These are phyloP conservation scores for Xestia xanthographa DNA, from an alignment of 2,888 invertebrate species.

Conservation along the genomic window DNA sequence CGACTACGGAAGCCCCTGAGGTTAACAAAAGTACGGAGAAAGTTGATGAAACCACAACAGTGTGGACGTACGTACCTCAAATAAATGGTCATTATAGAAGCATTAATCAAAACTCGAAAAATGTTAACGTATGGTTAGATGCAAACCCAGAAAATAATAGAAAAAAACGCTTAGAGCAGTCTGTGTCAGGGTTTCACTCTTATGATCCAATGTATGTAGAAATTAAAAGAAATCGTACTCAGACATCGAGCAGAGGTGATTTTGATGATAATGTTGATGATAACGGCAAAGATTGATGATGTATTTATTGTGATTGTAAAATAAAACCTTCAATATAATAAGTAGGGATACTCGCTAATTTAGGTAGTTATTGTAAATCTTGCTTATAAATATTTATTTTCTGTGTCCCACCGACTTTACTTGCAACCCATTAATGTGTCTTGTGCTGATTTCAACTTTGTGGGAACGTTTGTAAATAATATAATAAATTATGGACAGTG, in stretches of 20 bases:
- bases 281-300: conserved; percentile 29
- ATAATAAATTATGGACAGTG: conserved; percentile 22
- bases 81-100: conserved; percentile 86
- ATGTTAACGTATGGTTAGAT: conserved; percentile 69
- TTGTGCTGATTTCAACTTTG: conserved; percentile 60
- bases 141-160: conserved; percentile 77
- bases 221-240: conserved; percentile 81
- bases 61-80: conserved; percentile 82
- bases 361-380: conserved; percentile 50
- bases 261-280: conserved; percentile 3
- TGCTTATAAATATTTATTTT: conserved; percentile 46
- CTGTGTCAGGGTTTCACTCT: conserved; percentile 74
- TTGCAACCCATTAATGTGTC: conserved; percentile 51
- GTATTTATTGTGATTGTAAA: conserved; percentile 53
- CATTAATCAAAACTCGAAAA: conserved; percentile 75
- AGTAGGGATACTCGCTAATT: conserved; percentile 25
- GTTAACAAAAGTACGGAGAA: conserved; percentile 48
- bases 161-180: conserved; percentile 79
- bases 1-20: conserved; percentile 52
- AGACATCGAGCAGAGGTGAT: conserved; percentile 45
- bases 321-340: conserved; percentile 26
- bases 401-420: conserved; percentile 71
- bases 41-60: conserved; percentile 66
- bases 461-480: conserved; percentile 73
- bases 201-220: conserved; percentile 83